Evolutionary conservation across 2,888 invertebrate species (phyloP).

Genomic region (Deilephila elpenor): DNA sequence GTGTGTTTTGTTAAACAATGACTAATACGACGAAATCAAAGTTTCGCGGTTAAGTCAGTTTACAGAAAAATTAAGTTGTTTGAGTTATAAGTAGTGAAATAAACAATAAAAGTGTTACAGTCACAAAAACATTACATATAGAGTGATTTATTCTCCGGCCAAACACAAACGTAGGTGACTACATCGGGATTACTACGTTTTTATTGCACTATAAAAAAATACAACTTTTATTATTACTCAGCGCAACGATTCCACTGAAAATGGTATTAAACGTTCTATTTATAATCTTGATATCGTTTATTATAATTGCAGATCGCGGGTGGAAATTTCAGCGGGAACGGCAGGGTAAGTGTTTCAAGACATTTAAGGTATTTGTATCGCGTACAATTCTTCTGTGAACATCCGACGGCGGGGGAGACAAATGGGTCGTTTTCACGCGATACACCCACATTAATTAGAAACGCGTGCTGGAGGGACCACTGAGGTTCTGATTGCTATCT

Average conservation of each 20-base stretch:
- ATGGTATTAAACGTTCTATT: conserved; percentile 56
- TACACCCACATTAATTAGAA: conserved; percentile 77
- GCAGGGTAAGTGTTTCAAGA: conserved; percentile 74
- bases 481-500: conserved; percentile 70
- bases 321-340: conserved; percentile 61
- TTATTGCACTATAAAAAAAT: conserved; percentile 39
- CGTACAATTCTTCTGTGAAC: conserved; percentile 80
- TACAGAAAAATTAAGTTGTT: too few relatives aligned
- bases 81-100: neutral
- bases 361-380: conserved; percentile 79
- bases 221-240: conserved; percentile 35
- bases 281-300: conserved; percentile 68
- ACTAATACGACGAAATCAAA: too few relatives aligned
- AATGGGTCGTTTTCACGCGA: conserved; percentile 78
- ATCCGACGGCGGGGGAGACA: conserved; percentile 75
- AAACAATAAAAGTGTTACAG: conserved; percentile 2
- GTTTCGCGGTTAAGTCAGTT: too few relatives aligned
- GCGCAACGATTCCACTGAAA: conserved; percentile 48
- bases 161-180: conserved; percentile 20
- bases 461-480: conserved; percentile 56
- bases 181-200: conserved; percentile 31
- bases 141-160: conserved; percentile 30
- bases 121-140: neutral
- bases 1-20: too few relatives aligned
- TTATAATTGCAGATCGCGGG: conserved; percentile 71